These are phyloP conservation scores for Geotrupes spiniger DNA, from an alignment of 2,888 invertebrate genomes.

Conservation along the genomic window DNA sequence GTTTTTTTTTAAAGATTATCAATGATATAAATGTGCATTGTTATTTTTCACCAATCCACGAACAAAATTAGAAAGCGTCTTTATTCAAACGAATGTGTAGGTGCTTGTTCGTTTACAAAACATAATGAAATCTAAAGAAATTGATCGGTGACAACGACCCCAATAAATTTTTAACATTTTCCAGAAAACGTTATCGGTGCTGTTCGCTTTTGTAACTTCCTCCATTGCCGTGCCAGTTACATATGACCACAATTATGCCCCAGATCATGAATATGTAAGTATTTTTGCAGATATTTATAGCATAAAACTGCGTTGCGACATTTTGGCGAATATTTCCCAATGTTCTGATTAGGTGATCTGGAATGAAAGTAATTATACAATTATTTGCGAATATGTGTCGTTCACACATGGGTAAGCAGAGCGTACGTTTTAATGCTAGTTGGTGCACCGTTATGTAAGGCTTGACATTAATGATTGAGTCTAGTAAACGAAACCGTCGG, in stretches of 20 bases:
- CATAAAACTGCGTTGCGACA: slow-evolving; percentile 4
- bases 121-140: too few relatives aligned
- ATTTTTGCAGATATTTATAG: slow-evolving; percentile 6
- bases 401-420: slow-evolving; percentile 10
- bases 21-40: too few relatives aligned
- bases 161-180: slow-evolving; percentile 3
- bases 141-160: too few relatives aligned
- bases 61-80: too few relatives aligned
- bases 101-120: too few relatives aligned
- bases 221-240: slow-evolving; percentile 20
- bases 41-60: too few relatives aligned
- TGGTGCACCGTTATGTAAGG: slow-evolving; percentile 1
- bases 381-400: slow-evolving; percentile 15
- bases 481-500: too few relatives aligned
- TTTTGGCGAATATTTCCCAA: slow-evolving; percentile 8
- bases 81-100: too few relatives aligned
- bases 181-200: slow-evolving; percentile 16
- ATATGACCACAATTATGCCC: slow-evolving; percentile 31
- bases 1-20: too few relatives aligned
- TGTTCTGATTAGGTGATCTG: slow-evolving; percentile 6
- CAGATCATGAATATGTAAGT: slow-evolving; percentile 35
- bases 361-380: slow-evolving; percentile 14
- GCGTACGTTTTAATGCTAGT: slow-evolving; percentile 8
- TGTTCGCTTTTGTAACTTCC: slow-evolving; percentile 21
- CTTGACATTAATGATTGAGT: too few relatives aligned